Evolutionary conservation across 2,113 vertebrate species (phyloP).

Genomic region (Thamnaconus septentrionalis): DNA sequence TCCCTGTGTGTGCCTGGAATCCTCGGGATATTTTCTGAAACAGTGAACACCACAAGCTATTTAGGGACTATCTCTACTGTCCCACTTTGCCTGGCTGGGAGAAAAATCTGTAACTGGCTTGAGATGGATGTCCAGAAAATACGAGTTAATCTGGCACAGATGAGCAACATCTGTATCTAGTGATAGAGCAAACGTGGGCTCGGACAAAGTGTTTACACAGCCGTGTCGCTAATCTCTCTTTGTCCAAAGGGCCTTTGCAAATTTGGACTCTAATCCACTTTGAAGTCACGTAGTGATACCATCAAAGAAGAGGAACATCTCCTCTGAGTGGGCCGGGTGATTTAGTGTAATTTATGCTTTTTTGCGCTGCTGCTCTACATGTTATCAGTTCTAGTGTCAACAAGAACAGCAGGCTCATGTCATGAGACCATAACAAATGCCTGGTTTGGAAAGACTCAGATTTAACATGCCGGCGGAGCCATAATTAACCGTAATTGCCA

Average conservation of each 20-base stretch:
- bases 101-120: too few species aligned
- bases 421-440: slow-evolving; percentile 22
- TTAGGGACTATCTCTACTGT: too few species aligned
- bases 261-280: not conserved
- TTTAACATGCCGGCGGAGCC: slow-evolving; percentile 9
- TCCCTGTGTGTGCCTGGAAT: too few species aligned
- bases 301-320: not conserved
- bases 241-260: not conserved
- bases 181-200: not conserved
- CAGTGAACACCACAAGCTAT: too few species aligned
- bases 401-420: not conserved
- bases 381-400: slow-evolving; percentile 21
- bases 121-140: too few species aligned
- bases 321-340: not conserved
- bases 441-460: slow-evolving; percentile 1
- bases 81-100: too few species aligned
- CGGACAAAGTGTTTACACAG: not conserved
- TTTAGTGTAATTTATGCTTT: slow-evolving; percentile 18
- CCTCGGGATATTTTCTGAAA: too few species aligned
- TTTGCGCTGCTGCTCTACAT: slow-evolving; percentile 1
- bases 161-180: not conserved
- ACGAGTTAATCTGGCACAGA: not conserved
- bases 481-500: slow-evolving; percentile 15
- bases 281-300: not conserved
- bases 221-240: not conserved